phyloP scores from a whole-genome alignment of 2,113 vertebrate species.

The Pionites leucogaster region DNA sequence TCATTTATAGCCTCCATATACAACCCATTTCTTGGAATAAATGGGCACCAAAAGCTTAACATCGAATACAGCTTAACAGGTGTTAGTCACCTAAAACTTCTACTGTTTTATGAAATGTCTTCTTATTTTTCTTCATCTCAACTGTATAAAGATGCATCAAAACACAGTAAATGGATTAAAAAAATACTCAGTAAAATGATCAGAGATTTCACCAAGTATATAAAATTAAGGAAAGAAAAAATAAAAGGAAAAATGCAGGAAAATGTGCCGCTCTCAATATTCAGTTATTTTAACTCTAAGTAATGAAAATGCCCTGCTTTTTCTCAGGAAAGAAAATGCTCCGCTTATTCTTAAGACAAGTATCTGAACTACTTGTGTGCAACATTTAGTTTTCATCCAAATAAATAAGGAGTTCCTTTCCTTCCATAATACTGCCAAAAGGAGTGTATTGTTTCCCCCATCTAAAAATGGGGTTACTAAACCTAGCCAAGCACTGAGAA shows the following conservation, averaged over 20 bases:
- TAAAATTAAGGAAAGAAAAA: background rate
- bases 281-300: background rate
- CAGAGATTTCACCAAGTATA: background rate
- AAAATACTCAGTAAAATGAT: background rate
- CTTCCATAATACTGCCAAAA: background rate
- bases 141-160: background rate
- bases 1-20: background rate
- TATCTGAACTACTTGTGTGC: background rate
- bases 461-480: background rate
- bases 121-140: background rate
- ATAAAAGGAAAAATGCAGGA: background rate
- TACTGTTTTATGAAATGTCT: background rate
- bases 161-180: background rate
- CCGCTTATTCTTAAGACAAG: background rate
- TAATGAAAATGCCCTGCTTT: background rate
- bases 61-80: background rate
- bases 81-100: background rate
- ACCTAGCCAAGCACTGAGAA: background rate
- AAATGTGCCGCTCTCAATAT: background rate
- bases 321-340: background rate
- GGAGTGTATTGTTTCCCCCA: background rate
- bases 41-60: background rate
- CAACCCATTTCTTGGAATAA: background rate
- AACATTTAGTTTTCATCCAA: background rate
- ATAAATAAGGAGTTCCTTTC: background rate